Conservation (phyloP, 2,113 vertebrate species). For the Ictidomys tridecemlineatus region DNA sequence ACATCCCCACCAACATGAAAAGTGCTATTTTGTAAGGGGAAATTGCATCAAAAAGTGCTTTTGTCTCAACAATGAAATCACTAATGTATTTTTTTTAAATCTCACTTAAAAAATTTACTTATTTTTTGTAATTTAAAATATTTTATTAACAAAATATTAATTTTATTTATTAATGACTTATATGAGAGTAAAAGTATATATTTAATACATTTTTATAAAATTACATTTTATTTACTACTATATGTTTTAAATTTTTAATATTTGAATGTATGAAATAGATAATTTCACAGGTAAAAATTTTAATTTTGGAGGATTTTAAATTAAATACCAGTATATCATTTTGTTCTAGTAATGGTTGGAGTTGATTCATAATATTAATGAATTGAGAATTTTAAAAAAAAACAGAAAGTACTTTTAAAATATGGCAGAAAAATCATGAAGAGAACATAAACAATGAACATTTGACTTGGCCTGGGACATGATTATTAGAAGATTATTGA, state of each 20-base stretch:
- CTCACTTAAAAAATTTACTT: background rate
- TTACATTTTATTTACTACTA: constrained; percentile 14
- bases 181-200: background rate
- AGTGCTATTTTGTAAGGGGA: background rate
- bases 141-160: background rate
- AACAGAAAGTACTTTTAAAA: background rate
- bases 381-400: constrained; percentile 33
- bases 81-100: background rate
- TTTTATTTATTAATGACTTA: background rate
- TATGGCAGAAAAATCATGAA: background rate
- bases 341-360: background rate
- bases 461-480: background rate
- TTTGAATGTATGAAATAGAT: constrained; percentile 2
- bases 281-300: background rate
- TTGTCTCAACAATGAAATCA: background rate
- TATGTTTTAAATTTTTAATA: background rate
- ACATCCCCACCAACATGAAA: no score
- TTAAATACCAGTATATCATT: background rate
- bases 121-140: background rate
- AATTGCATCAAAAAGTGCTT: background rate
- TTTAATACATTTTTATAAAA: background rate
- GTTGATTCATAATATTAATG: background rate
- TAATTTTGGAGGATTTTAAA: constrained; percentile 21
- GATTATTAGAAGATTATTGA: background rate
- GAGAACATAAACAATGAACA: background rate